phyloP scores from a whole-genome alignment of 2,888 invertebrate genomes.

The Shargacucullia verbasci region DNA sequence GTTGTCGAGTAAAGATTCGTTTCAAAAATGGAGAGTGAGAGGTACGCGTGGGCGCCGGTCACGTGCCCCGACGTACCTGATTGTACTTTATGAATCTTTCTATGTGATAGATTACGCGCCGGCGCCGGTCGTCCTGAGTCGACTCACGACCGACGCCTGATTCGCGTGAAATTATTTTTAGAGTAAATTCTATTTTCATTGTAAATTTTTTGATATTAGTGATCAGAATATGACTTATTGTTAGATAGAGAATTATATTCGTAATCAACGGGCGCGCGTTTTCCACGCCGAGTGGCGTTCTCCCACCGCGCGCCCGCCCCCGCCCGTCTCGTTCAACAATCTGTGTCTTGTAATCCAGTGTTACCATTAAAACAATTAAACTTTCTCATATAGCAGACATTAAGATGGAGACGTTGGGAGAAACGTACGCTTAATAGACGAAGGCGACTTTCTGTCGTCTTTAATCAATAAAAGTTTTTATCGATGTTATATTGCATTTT shows the following conservation, averaged over 20 bases:
- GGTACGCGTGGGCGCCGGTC: slow-evolving; percentile 59
- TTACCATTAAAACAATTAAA: slow-evolving; percentile 81
- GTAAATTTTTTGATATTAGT: slow-evolving; percentile 88
- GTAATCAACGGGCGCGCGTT: slow-evolving; percentile 81
- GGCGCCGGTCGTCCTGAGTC: slow-evolving; percentile 81
- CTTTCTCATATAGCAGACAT: slow-evolving; percentile 82
- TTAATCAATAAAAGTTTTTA: slow-evolving; percentile 88
- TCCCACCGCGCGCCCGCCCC: slow-evolving; percentile 78
- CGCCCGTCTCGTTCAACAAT: slow-evolving; percentile 81
- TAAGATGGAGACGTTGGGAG: slow-evolving; percentile 81
- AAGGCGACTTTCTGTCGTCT: slow-evolving; percentile 81
- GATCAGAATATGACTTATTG: slow-evolving; percentile 84
- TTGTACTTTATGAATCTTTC: slow-evolving; percentile 86
- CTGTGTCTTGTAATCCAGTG: slow-evolving; percentile 86
- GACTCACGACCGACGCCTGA: slow-evolving; percentile 82
- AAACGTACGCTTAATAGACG: slow-evolving; percentile 87
- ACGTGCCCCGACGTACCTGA: slow-evolving; percentile 64
- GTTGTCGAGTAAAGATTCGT: slow-evolving; percentile 77
- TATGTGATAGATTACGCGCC: slow-evolving; percentile 86
- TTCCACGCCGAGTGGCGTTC: slow-evolving; percentile 76
- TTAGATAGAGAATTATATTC: slow-evolving; percentile 88
- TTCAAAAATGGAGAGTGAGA: slow-evolving; percentile 68
- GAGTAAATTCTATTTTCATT: slow-evolving; percentile 89
- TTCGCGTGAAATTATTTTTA: slow-evolving; percentile 84
- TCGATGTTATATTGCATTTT: slow-evolving; percentile 84